phyloP scores from a whole-genome alignment of 2,888 invertebrate genomes.

The Xanthorhoe designata region DNA sequence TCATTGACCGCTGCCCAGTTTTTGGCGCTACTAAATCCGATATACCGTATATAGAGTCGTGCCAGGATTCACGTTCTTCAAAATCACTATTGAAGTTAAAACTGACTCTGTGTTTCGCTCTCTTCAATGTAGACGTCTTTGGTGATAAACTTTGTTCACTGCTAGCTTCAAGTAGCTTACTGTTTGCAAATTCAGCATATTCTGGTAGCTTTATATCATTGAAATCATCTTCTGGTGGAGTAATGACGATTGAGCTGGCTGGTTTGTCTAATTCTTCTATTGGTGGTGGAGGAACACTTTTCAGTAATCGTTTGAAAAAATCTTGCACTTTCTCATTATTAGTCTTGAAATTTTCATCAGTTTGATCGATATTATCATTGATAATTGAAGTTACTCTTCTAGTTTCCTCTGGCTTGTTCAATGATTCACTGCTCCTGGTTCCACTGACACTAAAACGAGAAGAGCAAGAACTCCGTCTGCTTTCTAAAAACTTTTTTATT shows the following conservation, averaged over 20 bases:
- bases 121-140: slow-evolving; percentile 70
- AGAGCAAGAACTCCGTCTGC: slow-evolving; percentile 56
- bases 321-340: slow-evolving; percentile 63
- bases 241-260: slow-evolving; percentile 39
- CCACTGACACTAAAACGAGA: slow-evolving; percentile 53
- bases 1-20: slow-evolving; percentile 30
- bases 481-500: slow-evolving; percentile 61
- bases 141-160: slow-evolving; percentile 49
- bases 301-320: slow-evolving; percentile 66
- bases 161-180: slow-evolving; percentile 53
- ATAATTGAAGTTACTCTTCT: slow-evolving; percentile 54
- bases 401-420: slow-evolving; percentile 44
- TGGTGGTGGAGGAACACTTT: slow-evolving; percentile 74
- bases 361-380: slow-evolving; percentile 37
- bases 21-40: slow-evolving; percentile 54
- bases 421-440: slow-evolving; percentile 50
- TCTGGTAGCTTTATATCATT: slow-evolving; percentile 65
- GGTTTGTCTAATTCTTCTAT: slow-evolving; percentile 51
- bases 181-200: slow-evolving; percentile 68
- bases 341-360: slow-evolving; percentile 32
- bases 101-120: slow-evolving; percentile 58
- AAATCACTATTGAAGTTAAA: slow-evolving; percentile 59
- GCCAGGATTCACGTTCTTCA: slow-evolving; percentile 64
- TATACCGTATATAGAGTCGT: slow-evolving; percentile 74
- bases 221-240: slow-evolving; percentile 49